Evolutionary conservation across 2,797 vertebrate species (phyloP), one percentile per base, ranked within the genome.

Genomic region (Melanotaenia nigrans): DNA sequence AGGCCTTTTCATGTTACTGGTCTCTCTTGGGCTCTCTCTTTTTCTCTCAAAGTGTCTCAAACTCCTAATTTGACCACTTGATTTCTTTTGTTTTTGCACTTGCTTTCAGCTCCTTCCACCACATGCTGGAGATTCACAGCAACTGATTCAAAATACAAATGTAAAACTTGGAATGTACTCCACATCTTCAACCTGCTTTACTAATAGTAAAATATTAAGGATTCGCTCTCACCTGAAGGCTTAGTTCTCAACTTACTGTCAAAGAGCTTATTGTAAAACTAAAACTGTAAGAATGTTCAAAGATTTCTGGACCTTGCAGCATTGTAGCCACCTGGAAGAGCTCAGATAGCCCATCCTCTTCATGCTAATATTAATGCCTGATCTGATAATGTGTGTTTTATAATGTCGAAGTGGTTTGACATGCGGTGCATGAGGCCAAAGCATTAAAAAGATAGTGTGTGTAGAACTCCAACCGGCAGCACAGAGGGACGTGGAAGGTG

Each of bases 321-420:
- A 5, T 58, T 71, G 60, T 53, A 22, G 68, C 33, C 75, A 75
- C 75, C 73, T 56, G 78, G 75, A 74, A 78, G 78, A 71, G 76
- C 82, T 86, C 66, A 64, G 60, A 55, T 56, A 54, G 65, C 33
- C 65, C 79, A 84, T 84, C 80, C 78, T 81, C 68, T 61, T 81
- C 68, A 74, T 30, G 14, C 78, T 58, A 64, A 71, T 68, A 57
- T 68, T 57, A 60, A 75, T 67, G 68, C 36, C 76, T 68, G 74
- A 85, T 66, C 67, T 76, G 76, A 89, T 77, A 79, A 40, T 79
- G 61, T 68, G 66, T 84, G 67, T 77, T 89, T 85, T 20, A 73
- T 28, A 60, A 67, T 71, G 25, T 67, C 40, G 35, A 60, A 64
- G 66, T n/a, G n/a, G 74, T 76, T 76, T 71, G 77, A 82, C 83